Base-by-base conservation (phyloP, 2,888 invertebrate species). In the Halictus quadricinctus region DNA sequence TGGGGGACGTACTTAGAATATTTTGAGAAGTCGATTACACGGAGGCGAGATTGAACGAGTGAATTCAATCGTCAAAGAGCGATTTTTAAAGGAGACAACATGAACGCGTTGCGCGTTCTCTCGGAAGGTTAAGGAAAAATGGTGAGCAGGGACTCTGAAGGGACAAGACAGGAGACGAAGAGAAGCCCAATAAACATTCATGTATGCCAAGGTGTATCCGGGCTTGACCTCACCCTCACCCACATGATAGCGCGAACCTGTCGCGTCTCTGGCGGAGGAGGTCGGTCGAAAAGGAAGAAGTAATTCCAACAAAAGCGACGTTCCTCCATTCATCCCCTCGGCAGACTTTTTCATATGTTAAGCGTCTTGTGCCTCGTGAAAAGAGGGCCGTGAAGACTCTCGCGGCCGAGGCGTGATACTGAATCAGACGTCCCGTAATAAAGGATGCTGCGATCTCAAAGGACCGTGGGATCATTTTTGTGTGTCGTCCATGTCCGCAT, bases 371-470 rank as follows among this genome's bases (percentile, higher is more conserved):
- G 89, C 88, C 86, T 83, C 81, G 85, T 90, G 90, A 92, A 91
- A 89, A 64, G 87, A 84, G 75, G 90, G 87, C 76, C 83, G 85
- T 88, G 89, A 86, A 91, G 90, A 87, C 86, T 88, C 90, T 88
- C 89, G 88, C 87, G 90, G 88, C 82, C 86, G 91, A 90, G 92
- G 94, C 94, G 94, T 94, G 94, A 94, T 94, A 94, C 93, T 93
- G 94, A 94, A 94, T 94, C 94, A 93, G 93, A 93, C 90, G 88
- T 91, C 90, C 90, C 90, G 86, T 94, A 94, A 94, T 94, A 94
- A 94, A 94, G 94, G 94, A 94, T 93, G 93, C 91, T 92, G 92
- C 85, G 84, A 90, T 90, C 89, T 90, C 88, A 93, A 93, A 92
- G 91, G 91, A 94, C 93, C 94, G 94, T 94, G 94, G 94, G 94